A percentile compares a stretch with the other conserved stretches of the same genome.
These are phyloP conservation scores for Sigmodon hispidus DNA, from an alignment of 2,113 vertebrate species.

Conservation along the genomic window DNA sequence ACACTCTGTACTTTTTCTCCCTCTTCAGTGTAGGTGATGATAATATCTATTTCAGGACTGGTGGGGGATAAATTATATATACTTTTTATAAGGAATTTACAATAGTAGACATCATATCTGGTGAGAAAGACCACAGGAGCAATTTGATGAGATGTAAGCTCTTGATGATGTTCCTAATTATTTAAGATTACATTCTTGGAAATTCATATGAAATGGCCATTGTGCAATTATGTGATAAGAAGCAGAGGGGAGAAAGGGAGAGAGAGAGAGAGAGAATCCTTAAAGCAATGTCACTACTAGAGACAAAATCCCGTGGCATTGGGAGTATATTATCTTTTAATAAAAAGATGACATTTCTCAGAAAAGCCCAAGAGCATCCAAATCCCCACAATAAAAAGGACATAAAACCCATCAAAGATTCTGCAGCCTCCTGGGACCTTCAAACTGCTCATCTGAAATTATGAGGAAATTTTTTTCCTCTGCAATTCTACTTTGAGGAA, in stretches of 20 bases:
- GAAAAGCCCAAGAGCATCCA: slow-evolving; percentile 1
- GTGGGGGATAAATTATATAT: not conserved
- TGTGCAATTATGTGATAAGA: not conserved
- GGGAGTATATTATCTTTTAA: not conserved
- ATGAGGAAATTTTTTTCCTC: not conserved
- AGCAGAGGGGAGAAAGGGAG: not conserved
- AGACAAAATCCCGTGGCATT: not conserved
- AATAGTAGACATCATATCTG: not conserved
- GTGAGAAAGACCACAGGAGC: not conserved
- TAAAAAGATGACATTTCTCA: slow-evolving; percentile 26
- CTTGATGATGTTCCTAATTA: not conserved
- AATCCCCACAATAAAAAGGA: not conserved
- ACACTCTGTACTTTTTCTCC: too few species aligned
- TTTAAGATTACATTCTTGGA: not conserved
- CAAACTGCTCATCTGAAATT: not conserved
- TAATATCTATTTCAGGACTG: not conserved
- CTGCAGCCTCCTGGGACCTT: not conserved
- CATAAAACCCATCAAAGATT: not conserved
- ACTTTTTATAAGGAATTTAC: not conserved
- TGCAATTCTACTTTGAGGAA: not conserved
- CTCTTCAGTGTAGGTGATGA: not conserved
- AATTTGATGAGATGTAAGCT: not conserved
- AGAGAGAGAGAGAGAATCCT: not conserved
- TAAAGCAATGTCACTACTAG: not conserved
- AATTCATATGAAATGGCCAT: not conserved